phyloP scores from a whole-genome alignment of 2,797 vertebrate species.

The Crocidura indochinensis region DNA sequence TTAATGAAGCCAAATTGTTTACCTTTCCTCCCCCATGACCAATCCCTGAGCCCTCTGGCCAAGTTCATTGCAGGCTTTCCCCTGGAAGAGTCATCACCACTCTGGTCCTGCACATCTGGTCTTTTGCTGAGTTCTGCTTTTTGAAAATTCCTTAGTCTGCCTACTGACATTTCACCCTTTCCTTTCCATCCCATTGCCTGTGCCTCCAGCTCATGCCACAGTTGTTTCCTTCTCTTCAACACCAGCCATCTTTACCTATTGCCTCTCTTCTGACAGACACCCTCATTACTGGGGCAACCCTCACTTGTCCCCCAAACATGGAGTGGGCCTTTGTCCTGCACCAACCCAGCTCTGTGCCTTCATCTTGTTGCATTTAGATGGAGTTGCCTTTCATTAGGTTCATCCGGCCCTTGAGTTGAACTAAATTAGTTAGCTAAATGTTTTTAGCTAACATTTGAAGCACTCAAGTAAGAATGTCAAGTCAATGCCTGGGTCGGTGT shows the following conservation, averaged over 20 bases:
- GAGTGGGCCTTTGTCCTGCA: not conserved
- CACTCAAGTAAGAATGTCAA: not conserved
- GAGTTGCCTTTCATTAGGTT: not conserved
- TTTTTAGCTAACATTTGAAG: slow-evolving; percentile 11
- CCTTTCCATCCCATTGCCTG: not conserved
- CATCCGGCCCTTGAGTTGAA: not conserved
- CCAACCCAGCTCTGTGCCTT: not conserved
- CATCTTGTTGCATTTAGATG: not conserved
- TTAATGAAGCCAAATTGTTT: slow-evolving; percentile 64
- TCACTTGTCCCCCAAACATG: not conserved
- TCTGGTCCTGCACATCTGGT: slow-evolving; percentile 68
- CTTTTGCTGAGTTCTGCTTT: slow-evolving; percentile 72
- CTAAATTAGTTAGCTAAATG: not conserved
- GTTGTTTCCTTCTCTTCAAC: not conserved
- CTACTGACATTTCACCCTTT: slow-evolving; percentile 61
- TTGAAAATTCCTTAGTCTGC: slow-evolving; percentile 57
- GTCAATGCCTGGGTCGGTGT: not conserved
- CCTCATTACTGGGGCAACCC: not conserved
- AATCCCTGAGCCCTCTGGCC: slow-evolving; percentile 49
- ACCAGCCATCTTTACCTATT: not conserved
- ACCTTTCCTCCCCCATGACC: slow-evolving; percentile 49
- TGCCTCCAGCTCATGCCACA: slow-evolving; percentile 28
- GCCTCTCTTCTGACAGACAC: not conserved
- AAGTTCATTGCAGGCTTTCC: slow-evolving; percentile 61
- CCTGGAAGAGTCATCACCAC: slow-evolving; percentile 67